Percentiles rank a stretch among this genome's conserved stretches.
phyloP scores from a whole-genome alignment of 2,797 vertebrate species.

The Lepidocolaptes lacrymiger region DNA sequence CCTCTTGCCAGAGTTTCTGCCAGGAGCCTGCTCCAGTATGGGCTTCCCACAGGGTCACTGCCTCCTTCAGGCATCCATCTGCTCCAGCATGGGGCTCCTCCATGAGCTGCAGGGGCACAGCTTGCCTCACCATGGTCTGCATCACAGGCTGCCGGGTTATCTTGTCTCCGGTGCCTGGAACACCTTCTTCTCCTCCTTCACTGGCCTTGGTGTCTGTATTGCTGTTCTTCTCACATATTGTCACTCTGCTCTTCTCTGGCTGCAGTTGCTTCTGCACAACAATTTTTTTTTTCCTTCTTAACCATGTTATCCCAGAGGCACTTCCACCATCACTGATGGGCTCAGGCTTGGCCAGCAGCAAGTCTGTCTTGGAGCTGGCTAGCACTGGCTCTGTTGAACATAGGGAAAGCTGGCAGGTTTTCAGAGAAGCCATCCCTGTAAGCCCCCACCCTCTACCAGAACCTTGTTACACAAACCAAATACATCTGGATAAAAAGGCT shows the following conservation, averaged over 20 bases:
- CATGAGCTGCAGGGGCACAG: neutral
- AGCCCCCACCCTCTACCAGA: neutral
- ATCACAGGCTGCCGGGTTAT: no score
- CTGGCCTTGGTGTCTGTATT: neutral
- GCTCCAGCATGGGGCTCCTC: rapidly evolving
- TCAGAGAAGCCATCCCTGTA: neutral
- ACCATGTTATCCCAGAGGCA: neutral
- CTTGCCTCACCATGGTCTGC: neutral
- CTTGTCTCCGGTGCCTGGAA: neutral
- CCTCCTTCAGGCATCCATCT: neutral
- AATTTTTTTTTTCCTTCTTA: neutral
- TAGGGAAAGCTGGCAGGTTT: neutral
- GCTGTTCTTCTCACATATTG: neutral
- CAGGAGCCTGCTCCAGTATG: neutral
- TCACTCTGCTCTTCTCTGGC: neutral
- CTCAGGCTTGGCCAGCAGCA: neutral
- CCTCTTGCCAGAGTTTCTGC: neutral
- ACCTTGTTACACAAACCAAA: neutral
- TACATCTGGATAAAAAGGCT: neutral
- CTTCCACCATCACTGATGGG: neutral
- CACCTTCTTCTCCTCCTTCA: neutral
- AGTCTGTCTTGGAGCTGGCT: neutral
- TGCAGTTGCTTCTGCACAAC: neutral
- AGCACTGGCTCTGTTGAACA: neutral
- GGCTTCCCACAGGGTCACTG: neutral